These are phyloP conservation scores for Tipula lateralis DNA, from an alignment of 2,888 invertebrate species.

Conservation along the genomic window DNA sequence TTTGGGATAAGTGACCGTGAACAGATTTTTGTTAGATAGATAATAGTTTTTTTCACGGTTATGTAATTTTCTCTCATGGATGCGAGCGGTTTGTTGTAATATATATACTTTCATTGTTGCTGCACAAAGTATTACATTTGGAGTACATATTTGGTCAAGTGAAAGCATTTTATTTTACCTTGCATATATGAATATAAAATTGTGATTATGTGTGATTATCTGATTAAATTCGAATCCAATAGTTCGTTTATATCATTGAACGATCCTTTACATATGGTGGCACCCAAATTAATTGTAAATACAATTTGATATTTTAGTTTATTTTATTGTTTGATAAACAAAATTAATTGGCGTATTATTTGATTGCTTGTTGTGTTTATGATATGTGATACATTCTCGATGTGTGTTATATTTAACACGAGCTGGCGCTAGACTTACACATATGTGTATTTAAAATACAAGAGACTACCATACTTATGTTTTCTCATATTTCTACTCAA, in stretches of 20 bases:
- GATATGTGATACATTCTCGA: no score
- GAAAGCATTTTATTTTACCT: neutral
- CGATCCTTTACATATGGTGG: neutral
- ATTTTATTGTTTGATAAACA: no score
- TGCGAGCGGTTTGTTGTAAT: neutral
- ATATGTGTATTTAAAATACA: no score
- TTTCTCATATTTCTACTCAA: no score
- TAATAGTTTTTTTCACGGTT: neutral
- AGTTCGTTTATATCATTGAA: neutral
- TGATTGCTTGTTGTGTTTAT: no score
- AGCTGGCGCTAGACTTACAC: no score
- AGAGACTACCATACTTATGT: no score
- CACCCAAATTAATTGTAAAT: neutral
- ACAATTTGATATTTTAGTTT: no score
- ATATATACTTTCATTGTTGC: neutral
- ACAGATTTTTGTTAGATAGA: neutral
- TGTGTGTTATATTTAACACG: no score
- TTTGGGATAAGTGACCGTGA: neutral
- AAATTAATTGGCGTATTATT: no score
- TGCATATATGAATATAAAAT: neutral
- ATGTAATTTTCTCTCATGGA: constrained; percentile 12
- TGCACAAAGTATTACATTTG: neutral
- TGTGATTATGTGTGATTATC: neutral
- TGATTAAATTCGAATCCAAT: neutral
- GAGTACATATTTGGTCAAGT: neutral